Percentiles rank a stretch among this genome's conserved stretches.
phyloP scores from a whole-genome alignment of 92 coral and sea anemone genomes.

The Diadumene lineata region DNA sequence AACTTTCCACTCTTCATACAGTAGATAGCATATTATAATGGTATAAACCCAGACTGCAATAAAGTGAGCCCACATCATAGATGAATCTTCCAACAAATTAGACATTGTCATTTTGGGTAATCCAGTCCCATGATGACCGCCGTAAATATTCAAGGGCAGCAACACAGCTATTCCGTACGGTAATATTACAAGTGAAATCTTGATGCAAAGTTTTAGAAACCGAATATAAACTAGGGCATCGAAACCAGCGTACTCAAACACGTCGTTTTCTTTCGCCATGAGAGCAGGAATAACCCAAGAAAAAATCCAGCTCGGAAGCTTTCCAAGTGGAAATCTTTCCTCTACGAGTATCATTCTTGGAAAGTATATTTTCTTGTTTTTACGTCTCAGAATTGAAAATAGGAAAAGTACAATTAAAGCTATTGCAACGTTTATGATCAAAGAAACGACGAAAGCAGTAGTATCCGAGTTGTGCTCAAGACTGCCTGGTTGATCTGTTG shows the following conservation, averaged over 20 bases:
- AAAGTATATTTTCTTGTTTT: constrained; percentile 74
- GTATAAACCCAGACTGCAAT: constrained; percentile 89
- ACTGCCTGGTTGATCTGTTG: constrained; percentile 3
- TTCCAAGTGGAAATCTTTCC: constrained; percentile 75
- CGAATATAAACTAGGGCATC: constrained; percentile 93
- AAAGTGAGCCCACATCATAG: constrained; percentile 89
- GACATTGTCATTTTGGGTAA: constrained; percentile 79
- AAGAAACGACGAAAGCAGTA: constrained; percentile 60
- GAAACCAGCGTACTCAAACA: constrained; percentile 79
- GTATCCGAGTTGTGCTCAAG: constrained; percentile 36
- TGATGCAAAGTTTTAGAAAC: constrained; percentile 77
- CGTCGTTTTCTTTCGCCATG: constrained; percentile 87
- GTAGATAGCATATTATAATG: constrained; percentile 69
- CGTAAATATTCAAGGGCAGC: constrained; percentile 80
- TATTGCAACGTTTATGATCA: constrained; percentile 64
- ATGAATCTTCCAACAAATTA: constrained; percentile 53
- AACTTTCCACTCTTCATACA: constrained; percentile 87
- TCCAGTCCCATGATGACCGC: constrained; percentile 51
- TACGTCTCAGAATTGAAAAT: constrained; percentile 79
- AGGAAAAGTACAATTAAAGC: constrained; percentile 58
- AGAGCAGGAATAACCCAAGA: constrained; percentile 93
- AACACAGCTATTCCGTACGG: constrained; percentile 90
- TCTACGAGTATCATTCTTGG: constrained; percentile 84
- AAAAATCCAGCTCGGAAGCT: constrained; percentile 76
- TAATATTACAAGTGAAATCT: constrained; percentile 73